phyloP scores from a whole-genome alignment of 2,888 invertebrate species.

The Lepidocyrtinus sp. region DNA sequence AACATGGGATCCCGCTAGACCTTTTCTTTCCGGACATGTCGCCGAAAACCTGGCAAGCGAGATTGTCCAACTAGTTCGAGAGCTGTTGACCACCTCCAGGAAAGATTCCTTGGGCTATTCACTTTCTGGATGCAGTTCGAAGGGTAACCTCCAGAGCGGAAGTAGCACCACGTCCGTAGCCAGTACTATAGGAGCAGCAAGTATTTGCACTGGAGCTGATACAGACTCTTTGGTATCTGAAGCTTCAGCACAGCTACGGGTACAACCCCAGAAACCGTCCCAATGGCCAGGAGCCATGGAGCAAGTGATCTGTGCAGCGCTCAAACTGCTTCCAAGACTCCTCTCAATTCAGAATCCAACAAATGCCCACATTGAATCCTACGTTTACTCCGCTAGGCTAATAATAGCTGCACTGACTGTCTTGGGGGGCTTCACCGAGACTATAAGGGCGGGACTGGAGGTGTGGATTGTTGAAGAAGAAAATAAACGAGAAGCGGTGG shows the following conservation, averaged over 20 bases:
- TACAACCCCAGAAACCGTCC: neutral
- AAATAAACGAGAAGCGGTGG: slow-evolving; percentile 4
- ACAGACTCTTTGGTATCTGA: slow-evolving; percentile 7
- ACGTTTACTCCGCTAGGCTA: slow-evolving; percentile 71
- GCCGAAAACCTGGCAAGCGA: slow-evolving; percentile 73
- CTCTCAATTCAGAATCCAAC: slow-evolving; percentile 28
- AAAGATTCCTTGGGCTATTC: neutral
- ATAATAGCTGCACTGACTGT: slow-evolving; percentile 72
- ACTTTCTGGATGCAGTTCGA: slow-evolving; percentile 4
- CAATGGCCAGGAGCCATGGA: slow-evolving; percentile 51
- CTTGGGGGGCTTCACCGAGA: slow-evolving; percentile 73
- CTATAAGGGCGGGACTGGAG: slow-evolving; percentile 72
- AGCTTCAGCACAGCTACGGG: neutral
- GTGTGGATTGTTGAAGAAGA: slow-evolving; percentile 66
- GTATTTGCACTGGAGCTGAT: neutral
- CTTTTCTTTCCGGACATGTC: slow-evolving; percentile 73
- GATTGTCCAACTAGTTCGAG: slow-evolving; percentile 72
- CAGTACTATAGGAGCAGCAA: neutral
- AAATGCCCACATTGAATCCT: slow-evolving; percentile 40
- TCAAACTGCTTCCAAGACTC: slow-evolving; percentile 43
- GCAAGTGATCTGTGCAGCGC: slow-evolving; percentile 66
- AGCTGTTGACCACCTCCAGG: slow-evolving; percentile 65
- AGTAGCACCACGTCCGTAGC: neutral
- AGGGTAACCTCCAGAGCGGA: neutral
- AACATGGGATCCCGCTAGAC: slow-evolving; percentile 72